Evolutionary conservation across 1,140 invertebrate genomes (phyloP), one percentile per base, ranked within the genome.

Genomic region (Drosophila sturtevanti): DNA sequence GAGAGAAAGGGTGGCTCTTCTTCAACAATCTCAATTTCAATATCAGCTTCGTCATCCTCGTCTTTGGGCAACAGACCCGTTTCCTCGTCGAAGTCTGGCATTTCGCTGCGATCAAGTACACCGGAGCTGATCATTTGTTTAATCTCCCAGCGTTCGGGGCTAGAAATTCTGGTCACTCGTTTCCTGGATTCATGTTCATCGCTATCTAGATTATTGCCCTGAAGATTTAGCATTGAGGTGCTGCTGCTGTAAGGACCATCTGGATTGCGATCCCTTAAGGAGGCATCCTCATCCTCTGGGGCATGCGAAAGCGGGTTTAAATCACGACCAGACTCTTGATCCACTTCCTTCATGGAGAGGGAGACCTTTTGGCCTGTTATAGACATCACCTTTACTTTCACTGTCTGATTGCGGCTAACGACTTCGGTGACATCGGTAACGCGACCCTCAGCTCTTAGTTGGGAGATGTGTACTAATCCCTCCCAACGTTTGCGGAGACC

Each of bases 21-120:
- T 93, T 99, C 99, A 0, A 99, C 98, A 37, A 99, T 93, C 92
- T 99, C 99, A 69, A 99, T 99, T 93, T 99, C 99, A 58, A 99
- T 97, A 91, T 99, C 99, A 81, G 99, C 99, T 92, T 99, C 98
- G 65, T 97, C 97, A 63, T 98, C 97, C 85, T 98, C 97, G 62
- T 96, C 95, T 91, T 97, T 97, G 0, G 97, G 96, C n/a, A 91
- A 52, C n/a, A 91, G 38, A 0, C 97, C 97, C 7, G 96, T 97
- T 90, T 98, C 97, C 69, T 97, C 97, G 82, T 98, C 97, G 90
- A 98, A 98, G 89, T 98, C 97, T 1, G 97, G 97, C 48, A 98
- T 91, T 91, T 98, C 97, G 86, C 95, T 97, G 81, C 97, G 97
- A 85, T 97, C 96, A 61, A 97, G 94, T 16, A 96, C 96, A 22